Conservation (phyloP, 2,113 vertebrate species). For the Mastomys natalensis region DNA sequence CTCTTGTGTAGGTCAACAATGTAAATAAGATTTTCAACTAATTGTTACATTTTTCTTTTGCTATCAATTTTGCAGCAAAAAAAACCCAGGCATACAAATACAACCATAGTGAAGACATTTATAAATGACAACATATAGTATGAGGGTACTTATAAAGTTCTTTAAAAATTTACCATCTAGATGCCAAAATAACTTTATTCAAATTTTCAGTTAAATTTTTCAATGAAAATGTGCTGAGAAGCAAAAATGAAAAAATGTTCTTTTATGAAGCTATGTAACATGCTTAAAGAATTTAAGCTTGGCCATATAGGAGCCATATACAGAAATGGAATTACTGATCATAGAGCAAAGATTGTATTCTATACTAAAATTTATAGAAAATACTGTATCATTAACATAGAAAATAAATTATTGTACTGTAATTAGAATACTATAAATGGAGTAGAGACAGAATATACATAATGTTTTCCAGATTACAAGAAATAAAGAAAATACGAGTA, state of each 20-base stretch:
- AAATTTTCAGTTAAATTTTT: background rate
- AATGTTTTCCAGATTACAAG: background rate
- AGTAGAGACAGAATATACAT: background rate
- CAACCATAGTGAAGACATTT: background rate
- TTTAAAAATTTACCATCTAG: background rate
- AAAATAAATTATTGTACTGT: background rate
- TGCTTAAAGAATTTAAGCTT: background rate
- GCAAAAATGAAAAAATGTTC: background rate
- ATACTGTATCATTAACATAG: background rate
- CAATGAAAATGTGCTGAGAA: background rate
- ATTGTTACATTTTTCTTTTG: background rate
- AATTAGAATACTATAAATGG: background rate
- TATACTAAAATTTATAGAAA: background rate
- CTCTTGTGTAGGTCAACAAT: background rate
- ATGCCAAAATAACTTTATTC: background rate
- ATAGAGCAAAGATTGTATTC: background rate
- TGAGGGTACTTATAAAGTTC: fast-evolving
- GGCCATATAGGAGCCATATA: background rate
- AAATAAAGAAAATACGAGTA: background rate
- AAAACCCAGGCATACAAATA: background rate
- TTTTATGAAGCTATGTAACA: background rate
- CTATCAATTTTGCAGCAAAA: background rate
- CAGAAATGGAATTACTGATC: background rate
- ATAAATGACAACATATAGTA: background rate
- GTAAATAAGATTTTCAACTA: background rate